Conservation (phyloP, 1,140 invertebrate genomes). For the Sesamia nonagrioides region DNA sequence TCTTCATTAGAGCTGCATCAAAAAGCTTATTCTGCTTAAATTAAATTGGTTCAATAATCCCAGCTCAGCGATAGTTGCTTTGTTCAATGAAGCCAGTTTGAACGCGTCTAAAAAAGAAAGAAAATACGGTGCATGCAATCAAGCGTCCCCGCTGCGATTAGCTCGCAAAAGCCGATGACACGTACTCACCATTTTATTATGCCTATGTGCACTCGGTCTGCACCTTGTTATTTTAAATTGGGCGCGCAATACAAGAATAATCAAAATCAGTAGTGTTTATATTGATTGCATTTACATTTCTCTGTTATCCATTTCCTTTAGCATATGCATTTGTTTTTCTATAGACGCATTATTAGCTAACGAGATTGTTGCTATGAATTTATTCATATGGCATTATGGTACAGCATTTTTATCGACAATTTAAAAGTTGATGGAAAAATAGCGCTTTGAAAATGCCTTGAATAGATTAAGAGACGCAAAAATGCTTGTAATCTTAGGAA, state of each 20-base stretch:
- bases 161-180: slow-evolving; percentile 69
- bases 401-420: background rate
- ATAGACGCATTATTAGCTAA: background rate
- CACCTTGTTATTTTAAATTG: slow-evolving; percentile 78
- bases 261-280: slow-evolving; percentile 53
- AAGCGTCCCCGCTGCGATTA: slow-evolving; percentile 69
- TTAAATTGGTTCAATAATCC: slow-evolving; percentile 77
- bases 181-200: slow-evolving; percentile 68
- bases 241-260: slow-evolving; percentile 58
- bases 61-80: slow-evolving; percentile 67
- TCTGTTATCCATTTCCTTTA: background rate
- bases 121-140: slow-evolving; percentile 71
- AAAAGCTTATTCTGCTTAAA: slow-evolving; percentile 71
- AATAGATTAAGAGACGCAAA: slow-evolving; percentile 29
- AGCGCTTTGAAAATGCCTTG: slow-evolving; percentile 12
- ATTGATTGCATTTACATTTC: slow-evolving; percentile 30
- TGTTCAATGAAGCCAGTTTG: slow-evolving; percentile 68
- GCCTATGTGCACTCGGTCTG: slow-evolving; percentile 61
- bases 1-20: slow-evolving; percentile 64
- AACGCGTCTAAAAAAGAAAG: slow-evolving; percentile 65
- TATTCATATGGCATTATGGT: background rate
- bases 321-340: background rate
- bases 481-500: slow-evolving; percentile 34
- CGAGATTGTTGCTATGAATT: background rate
- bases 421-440: background rate